A percentile compares a stretch with the other conserved stretches of the same genome.
phyloP scores from a whole-genome alignment of 2,113 vertebrate genomes.

The Anthoscopus minutus region DNA sequence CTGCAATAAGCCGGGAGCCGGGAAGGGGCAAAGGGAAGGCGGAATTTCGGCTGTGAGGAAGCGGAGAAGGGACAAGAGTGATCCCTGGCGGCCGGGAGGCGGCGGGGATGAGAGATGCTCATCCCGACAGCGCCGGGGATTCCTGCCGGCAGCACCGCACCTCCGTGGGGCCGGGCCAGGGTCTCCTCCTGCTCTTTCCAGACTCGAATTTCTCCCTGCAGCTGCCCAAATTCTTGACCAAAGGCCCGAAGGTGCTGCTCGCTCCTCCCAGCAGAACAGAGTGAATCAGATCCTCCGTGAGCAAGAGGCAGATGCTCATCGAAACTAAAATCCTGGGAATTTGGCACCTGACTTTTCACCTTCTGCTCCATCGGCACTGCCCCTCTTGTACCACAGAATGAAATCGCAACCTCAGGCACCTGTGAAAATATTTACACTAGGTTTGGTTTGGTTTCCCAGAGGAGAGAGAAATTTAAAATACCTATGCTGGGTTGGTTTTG shows the following conservation, averaged over 20 bases:
- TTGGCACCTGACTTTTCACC: not conserved
- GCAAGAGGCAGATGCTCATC: rapidly evolving
- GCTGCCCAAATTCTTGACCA: not conserved
- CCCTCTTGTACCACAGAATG: not conserved
- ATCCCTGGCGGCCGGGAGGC: not conserved
- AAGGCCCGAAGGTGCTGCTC: not conserved
- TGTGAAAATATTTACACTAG: not conserved
- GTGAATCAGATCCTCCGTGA: not conserved
- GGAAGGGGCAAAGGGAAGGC: too few species aligned
- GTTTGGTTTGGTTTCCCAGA: not conserved
- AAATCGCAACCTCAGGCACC: rapidly evolving
- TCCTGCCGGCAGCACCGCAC: not conserved
- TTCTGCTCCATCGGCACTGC: not conserved
- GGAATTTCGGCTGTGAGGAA: not conserved
- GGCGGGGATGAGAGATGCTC: too few species aligned
- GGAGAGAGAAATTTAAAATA: not conserved
- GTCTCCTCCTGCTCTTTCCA: not conserved
- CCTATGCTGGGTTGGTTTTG: not conserved
- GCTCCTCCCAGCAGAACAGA: not conserved
- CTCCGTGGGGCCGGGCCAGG: not conserved
- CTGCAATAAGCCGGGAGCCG: not conserved
- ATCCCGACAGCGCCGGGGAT: too few species aligned
- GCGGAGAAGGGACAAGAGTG: not conserved
- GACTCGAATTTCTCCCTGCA: not conserved
- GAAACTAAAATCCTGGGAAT: not conserved